Conservation (phyloP, 2,888 invertebrate genomes). For the Chelonus formosanus region DNA sequence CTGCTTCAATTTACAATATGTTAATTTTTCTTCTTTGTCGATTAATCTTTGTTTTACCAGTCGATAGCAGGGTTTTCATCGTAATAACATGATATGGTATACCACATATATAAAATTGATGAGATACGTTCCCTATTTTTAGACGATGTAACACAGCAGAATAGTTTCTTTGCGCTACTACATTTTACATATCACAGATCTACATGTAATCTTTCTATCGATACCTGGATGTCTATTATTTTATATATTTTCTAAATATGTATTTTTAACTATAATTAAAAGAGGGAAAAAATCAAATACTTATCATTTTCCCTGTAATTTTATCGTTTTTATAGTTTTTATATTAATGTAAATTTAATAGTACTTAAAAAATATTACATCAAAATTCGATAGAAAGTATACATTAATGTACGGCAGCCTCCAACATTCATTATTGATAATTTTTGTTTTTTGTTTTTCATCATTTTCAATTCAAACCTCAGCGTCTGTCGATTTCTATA, state of each 20-base stretch:
- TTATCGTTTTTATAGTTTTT: constrained; percentile 29
- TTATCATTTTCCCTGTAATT: constrained; percentile 28
- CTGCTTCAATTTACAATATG: constrained; percentile 39
- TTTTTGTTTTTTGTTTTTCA: constrained; percentile 25
- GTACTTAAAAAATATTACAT: not conserved
- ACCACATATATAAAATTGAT: constrained; percentile 56
- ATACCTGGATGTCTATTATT: constrained; percentile 37
- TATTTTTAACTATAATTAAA: constrained; percentile 14
- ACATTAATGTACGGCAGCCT: constrained; percentile 58
- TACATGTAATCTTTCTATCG: constrained; percentile 62
- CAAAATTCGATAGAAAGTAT: constrained; percentile 36
- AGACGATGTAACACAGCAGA: constrained; percentile 57
- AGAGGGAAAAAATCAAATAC: not conserved
- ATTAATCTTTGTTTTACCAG: constrained; percentile 40
- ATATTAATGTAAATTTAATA: not conserved
- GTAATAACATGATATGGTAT: constrained; percentile 56
- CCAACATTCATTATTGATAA: constrained; percentile 38
- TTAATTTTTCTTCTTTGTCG: constrained; percentile 26
- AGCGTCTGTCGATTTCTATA: constrained; percentile 11
- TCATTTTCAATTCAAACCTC: constrained; percentile 13
- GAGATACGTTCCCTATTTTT: constrained; percentile 53
- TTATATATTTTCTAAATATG: constrained; percentile 5
- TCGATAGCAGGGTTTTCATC: constrained; percentile 49
- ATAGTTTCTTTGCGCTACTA: constrained; percentile 58
- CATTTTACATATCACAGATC: constrained; percentile 67